phyloP scores from a whole-genome alignment of 1,140 invertebrate species.

The Camponotus vicinus region DNA sequence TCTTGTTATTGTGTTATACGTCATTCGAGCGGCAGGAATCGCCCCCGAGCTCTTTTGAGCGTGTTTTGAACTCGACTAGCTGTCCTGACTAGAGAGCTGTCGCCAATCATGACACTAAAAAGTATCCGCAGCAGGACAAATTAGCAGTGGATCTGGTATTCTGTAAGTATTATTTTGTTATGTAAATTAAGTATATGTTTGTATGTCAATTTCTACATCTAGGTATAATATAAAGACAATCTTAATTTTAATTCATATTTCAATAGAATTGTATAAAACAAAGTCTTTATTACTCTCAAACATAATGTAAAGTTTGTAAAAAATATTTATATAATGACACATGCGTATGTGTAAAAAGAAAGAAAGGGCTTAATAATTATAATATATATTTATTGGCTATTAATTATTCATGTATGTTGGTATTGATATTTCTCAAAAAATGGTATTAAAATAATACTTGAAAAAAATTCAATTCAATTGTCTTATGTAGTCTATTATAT shows the following conservation, averaged over 20 bases:
- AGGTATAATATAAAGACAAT: not conserved
- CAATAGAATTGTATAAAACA: too few species aligned
- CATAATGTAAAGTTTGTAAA: too few species aligned
- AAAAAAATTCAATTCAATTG: not conserved
- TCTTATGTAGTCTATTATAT: too few species aligned
- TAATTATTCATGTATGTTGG: too few species aligned
- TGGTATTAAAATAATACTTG: not conserved
- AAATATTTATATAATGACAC: too few species aligned
- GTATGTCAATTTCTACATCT: not conserved
- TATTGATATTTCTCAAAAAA: too few species aligned
- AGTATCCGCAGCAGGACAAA: slow-evolving; percentile 2
- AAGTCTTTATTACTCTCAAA: too few species aligned
- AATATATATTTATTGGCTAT: too few species aligned
- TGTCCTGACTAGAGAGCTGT: not conserved
- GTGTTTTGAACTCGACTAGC: slow-evolving; percentile 19
- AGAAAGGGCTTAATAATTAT: too few species aligned
- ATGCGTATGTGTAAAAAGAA: too few species aligned
- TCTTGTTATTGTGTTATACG: not conserved
- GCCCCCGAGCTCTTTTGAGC: not conserved
- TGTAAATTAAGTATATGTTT: slow-evolving; percentile 2
- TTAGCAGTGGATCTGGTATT: slow-evolving; percentile 54
- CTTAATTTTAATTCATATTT: too few species aligned
- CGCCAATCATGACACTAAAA: slow-evolving; percentile 24
- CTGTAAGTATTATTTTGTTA: slow-evolving; percentile 61
- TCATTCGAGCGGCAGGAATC: not conserved